A percentile compares a stretch with the other conserved stretches of the same genome.
Evolutionary conservation across 1,140 invertebrate species (phyloP).

Genomic region (Aphaenogaster rudis): DNA sequence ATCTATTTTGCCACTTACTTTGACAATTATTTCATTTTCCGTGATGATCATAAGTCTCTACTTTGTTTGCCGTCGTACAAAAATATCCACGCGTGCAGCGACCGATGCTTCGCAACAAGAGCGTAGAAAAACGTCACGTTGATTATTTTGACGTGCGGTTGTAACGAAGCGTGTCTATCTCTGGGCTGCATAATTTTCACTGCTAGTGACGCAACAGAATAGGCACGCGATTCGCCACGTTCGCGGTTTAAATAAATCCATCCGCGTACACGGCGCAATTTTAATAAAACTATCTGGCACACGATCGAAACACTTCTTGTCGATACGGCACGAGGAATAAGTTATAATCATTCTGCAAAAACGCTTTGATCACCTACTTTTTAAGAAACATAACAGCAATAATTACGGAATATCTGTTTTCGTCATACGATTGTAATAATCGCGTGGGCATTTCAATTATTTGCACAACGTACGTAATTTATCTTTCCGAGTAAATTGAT

Average conservation of each 20-base stretch:
- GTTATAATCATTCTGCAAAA: constrained; percentile 8
- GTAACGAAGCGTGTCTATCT: constrained; percentile 63
- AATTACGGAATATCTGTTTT: constrained; percentile 15
- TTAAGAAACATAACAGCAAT: neutral
- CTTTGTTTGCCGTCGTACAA: neutral
- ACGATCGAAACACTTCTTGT: neutral
- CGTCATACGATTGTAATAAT: neutral
- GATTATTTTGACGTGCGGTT: constrained; percentile 51
- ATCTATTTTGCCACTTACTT: neutral
- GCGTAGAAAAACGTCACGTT: constrained; percentile 15
- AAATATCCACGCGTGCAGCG: neutral
- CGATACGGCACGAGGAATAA: neutral
- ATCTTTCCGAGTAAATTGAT: constrained; percentile 3
- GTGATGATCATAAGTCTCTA: neutral
- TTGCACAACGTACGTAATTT: constrained; percentile 21
- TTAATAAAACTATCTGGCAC: constrained; percentile 1
- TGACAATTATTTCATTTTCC: neutral
- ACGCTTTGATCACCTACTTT: neutral
- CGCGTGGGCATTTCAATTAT: constrained; percentile 25
- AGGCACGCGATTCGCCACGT: constrained; percentile 7
- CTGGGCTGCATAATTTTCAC: constrained; percentile 34
- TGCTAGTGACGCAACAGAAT: constrained; percentile 48
- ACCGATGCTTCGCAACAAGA: neutral
- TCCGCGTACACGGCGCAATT: constrained; percentile 1
- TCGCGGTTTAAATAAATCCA: constrained; percentile 17